Evolutionary conservation across 2,113 vertebrate species (phyloP), one percentile per base, ranked within the genome.

Genomic region (Dinomys branickii): DNA sequence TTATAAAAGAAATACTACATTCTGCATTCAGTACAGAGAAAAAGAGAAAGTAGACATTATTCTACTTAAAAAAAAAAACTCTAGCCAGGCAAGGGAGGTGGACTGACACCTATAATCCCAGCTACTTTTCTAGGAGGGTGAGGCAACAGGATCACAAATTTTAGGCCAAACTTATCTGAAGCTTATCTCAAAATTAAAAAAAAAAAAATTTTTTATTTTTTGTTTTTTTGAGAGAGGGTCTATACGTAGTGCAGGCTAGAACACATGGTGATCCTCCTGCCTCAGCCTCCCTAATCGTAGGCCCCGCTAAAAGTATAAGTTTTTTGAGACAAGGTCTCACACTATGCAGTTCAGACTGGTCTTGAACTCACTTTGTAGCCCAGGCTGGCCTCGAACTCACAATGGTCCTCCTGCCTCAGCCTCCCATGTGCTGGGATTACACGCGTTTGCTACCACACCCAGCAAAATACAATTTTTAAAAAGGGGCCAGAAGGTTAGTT

Each of bases 21-120:
- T 94, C 84, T 52, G 19, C 44, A 91, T 28, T 88, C 38, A 85
- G 20, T n/a, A 95, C 5, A 96, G 88, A n/a, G n/a, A n/a, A 71
- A 96, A 95, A 88, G 3, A 71, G 3, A 50, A 90, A 84, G 10
- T 4, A 93, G 30, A 95, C 2, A 82, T 38, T 81, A 87, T 86
- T 54, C 44, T n/a, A 20, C n/a, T n/a, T n/a, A 38, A 22, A 81
- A 54, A 80, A 52, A 52, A 54, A 35, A 56, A 81, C 35, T 90
- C n/a, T 78, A 92, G 44, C 44, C 44, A 77, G 75, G 44, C 14
- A 26, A 2, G 7, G 75, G 47, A n/a, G 5, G 24, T 14, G 9
- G n/a, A n/a, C n/a, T n/a, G 20, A 38, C n/a, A 24, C 73, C 73
- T 77, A 28, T 47, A 44, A 77, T 16, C 26, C 41, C 41, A 77